Evolutionary conservation across 2,888 invertebrate genomes (phyloP).

Genomic region (Macrophya alboannulata): DNA sequence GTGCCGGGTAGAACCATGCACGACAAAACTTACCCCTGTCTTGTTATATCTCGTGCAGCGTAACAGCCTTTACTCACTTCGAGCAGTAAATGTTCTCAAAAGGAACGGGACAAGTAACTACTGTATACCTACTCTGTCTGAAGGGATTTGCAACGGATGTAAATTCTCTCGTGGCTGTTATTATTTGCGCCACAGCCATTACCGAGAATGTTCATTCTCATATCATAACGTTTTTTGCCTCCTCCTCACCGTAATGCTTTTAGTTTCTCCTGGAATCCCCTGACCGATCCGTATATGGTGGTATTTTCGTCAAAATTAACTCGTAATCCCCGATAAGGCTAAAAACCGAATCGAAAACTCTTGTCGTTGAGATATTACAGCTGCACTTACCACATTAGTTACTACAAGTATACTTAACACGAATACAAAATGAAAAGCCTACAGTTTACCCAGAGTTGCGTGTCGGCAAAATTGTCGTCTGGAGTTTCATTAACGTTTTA

Average conservation of each 20-base stretch:
- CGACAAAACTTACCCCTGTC: conserved; percentile 36
- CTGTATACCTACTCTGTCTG: background rate
- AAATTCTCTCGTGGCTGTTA: background rate
- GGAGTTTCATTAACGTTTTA: conserved; percentile 23
- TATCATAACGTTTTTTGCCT: background rate
- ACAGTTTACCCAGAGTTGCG: background rate
- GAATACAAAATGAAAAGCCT: background rate
- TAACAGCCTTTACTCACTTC: conserved; percentile 11
- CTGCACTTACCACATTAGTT: background rate
- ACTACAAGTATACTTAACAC: conserved; percentile 5
- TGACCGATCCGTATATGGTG: background rate
- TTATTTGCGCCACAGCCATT: background rate
- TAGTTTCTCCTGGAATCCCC: background rate
- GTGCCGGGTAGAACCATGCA: conserved; percentile 38
- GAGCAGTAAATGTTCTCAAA: background rate
- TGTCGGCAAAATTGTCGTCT: conserved; percentile 7
- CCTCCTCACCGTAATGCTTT: background rate
- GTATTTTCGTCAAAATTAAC: background rate
- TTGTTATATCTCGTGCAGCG: conserved; percentile 19
- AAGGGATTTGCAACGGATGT: background rate
- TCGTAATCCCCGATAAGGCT: background rate
- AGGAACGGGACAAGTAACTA: background rate
- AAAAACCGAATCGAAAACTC: background rate
- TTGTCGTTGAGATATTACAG: background rate
- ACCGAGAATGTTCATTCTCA: background rate